A percentile compares a stretch with the other conserved stretches of the same genome.
Evolutionary conservation across 2,113 vertebrate genomes (phyloP).

Genomic region (Baryphthengus martii): DNA sequence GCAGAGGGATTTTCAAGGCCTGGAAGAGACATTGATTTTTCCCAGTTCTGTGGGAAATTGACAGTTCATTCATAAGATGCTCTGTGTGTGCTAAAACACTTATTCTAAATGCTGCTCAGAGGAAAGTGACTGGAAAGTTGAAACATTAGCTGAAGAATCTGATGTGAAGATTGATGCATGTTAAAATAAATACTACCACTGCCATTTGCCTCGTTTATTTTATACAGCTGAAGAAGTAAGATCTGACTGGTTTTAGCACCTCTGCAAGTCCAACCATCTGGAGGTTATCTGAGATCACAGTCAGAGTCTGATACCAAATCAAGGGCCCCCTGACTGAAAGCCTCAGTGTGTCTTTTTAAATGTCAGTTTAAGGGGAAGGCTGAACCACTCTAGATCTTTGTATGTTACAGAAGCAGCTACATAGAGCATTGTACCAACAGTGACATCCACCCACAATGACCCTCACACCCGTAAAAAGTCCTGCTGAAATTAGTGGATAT

Average conservation of each 20-base stretch:
- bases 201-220: neutral
- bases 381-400: neutral
- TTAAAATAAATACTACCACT: neutral
- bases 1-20: conserved; percentile 51
- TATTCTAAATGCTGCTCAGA: conserved; percentile 54
- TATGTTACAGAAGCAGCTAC: neutral
- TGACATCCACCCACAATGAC: neutral
- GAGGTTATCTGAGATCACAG: conserved; percentile 43
- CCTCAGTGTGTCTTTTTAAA: neutral
- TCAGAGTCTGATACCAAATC: conserved; percentile 38
- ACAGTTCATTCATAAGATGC: conserved; percentile 63
- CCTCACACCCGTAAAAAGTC: neutral
- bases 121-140: conserved; percentile 9
- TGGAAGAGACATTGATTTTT: conserved; percentile 61
- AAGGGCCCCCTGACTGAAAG: neutral
- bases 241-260: neutral
- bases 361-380: neutral
- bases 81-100: conserved; percentile 33
- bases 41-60: conserved; percentile 53
- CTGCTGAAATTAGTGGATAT: neutral
- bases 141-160: conserved; percentile 32
- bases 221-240: neutral
- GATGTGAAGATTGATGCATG: neutral
- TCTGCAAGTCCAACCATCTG: conserved; percentile 13
- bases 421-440: neutral